Evolutionary conservation across 1,140 invertebrate genomes (phyloP), one percentile per base, ranked within the genome.

Genomic region (Andrena cerasifolii): DNA sequence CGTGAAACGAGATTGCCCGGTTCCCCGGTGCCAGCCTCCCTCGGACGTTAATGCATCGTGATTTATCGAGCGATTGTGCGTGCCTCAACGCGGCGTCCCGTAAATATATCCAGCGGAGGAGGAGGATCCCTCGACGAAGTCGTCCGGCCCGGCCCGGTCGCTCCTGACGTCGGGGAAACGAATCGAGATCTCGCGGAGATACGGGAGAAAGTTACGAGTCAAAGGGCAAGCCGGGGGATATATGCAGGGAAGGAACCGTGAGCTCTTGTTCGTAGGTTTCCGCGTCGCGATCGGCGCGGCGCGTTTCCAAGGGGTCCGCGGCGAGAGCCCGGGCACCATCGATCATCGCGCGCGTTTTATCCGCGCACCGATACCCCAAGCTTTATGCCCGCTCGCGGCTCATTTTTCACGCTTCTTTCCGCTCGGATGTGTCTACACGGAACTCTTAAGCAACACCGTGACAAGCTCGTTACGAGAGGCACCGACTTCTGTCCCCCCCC

Each of bases 331-430:
- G n/a, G n/a, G n/a, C n/a, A n/a, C n/a, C 85, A 87, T 87, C 86
- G 82, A 87, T 87, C 86, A 87, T 79, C 51, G 33, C 58, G 36
- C 10, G 36, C 80, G 74, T 86, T 83, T 83, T 82, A 61, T 78
- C 51, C 65, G 73, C 58, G 45, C 59, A 43, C 43, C 80, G 80
- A 86, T 79, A 68, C 78, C 45, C 67, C 47, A 33, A 26, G 77
- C 72, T 61, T 66, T 58, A 80, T 54, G 28, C 56, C 53, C 68
- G 49, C 45, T 45, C 77, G 54, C 31, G 36, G 47, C 62, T 84
- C 85, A 85, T 87, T 87, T 87, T 87, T 87, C 83, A 86, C 78
- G 58, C 18, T 71, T 58, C 84, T 61, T 84, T 82, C 67, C 72
- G 56, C 73, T 67, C 66, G 40, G 79, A 80, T 86, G 77, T 80